These are phyloP conservation scores for Carollia perspicillata DNA, from an alignment of 2,113 vertebrate genomes.

Conservation along the genomic window DNA sequence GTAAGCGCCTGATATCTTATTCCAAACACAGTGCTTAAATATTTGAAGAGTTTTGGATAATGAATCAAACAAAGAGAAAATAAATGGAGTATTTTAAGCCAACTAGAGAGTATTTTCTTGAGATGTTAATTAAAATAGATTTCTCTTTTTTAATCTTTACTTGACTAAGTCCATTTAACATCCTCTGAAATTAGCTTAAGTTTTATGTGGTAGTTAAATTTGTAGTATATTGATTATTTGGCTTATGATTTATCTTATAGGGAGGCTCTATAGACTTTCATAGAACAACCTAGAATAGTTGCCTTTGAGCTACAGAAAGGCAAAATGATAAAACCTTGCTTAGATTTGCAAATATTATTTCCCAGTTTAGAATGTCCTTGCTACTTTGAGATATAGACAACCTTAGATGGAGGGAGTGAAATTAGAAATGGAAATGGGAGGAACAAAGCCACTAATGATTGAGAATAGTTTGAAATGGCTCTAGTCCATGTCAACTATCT, in stretches of 20 bases:
- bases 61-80: constrained; percentile 56
- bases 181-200: constrained; percentile 1
- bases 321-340: background rate
- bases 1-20: constrained; percentile 37
- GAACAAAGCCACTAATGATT: background rate
- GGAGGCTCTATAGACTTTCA: background rate
- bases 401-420: background rate
- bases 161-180: background rate
- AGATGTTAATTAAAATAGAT: constrained; percentile 34
- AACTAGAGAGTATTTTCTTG: constrained; percentile 10
- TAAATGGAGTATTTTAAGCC: constrained; percentile 36
- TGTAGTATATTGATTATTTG: constrained; percentile 30
- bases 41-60: constrained; percentile 57
- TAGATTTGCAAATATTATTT: constrained; percentile 8
- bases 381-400: background rate
- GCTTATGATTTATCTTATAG: background rate
- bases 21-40: constrained; percentile 56
- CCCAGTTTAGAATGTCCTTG: background rate
- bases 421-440: background rate
- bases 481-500: background rate
- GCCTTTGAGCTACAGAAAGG: background rate
- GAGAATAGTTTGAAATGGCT: background rate
- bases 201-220: background rate
- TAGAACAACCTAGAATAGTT: background rate
- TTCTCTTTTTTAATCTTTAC: constrained; percentile 30